A percentile compares a stretch with the other conserved stretches of the same genome.
These are phyloP conservation scores for Troides helena DNA, from an alignment of 2,888 invertebrate genomes.

Conservation along the genomic window DNA sequence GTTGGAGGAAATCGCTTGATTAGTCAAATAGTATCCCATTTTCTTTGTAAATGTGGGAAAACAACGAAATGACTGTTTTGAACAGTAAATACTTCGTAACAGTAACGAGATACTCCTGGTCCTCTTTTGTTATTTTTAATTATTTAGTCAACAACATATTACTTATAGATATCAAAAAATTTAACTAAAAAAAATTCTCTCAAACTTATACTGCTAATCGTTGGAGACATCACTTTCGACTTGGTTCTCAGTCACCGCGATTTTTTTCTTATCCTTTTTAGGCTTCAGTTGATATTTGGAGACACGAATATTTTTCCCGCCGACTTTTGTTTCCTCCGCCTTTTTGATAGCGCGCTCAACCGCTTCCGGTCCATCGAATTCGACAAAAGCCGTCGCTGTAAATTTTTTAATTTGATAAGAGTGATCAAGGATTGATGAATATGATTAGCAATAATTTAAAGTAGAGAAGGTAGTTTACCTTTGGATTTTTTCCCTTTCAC, in stretches of 20 bases:
- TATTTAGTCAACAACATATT: too few species aligned
- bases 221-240: conserved; percentile 48
- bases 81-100: too few species aligned
- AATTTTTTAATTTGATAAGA: conserved; percentile 11
- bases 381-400: conserved; percentile 63
- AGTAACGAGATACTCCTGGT: too few species aligned
- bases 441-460: too few species aligned
- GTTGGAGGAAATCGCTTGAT: too few species aligned
- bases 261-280: conserved; percentile 33
- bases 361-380: conserved; percentile 61
- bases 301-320: conserved; percentile 57
- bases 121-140: too few species aligned
- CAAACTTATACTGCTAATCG: conserved; percentile 31
- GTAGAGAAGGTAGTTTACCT: conserved; percentile 40
- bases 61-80: too few species aligned
- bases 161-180: too few species aligned
- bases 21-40: too few species aligned
- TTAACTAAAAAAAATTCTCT: too few species aligned
- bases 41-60: too few species aligned
- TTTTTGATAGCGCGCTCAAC: conserved; percentile 53
- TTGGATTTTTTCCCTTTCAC: conserved; percentile 61
- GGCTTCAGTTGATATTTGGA: conserved; percentile 48
- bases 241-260: conserved; percentile 36
- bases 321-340: conserved; percentile 47
- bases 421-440: too few species aligned